Evolutionary conservation across 1,140 invertebrate species (phyloP).

Genomic region (Caenorhabditis brenneri): DNA sequence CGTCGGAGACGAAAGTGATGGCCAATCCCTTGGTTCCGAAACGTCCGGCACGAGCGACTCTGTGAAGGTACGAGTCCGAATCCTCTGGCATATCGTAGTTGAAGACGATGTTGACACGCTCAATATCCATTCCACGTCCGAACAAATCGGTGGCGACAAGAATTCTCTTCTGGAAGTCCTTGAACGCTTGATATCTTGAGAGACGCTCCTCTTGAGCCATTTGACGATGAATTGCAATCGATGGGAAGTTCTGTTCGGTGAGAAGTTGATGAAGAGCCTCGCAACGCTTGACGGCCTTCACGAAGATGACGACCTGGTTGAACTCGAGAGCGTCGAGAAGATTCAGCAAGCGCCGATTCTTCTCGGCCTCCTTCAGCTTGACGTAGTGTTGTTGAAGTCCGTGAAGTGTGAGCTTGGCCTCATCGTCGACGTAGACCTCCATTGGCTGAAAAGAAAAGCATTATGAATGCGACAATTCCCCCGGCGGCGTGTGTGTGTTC

Average conservation of each 20-base stretch:
- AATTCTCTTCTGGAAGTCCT: slow-evolving; percentile 98
- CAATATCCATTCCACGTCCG: slow-evolving; percentile 94
- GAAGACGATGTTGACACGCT: slow-evolving; percentile 97
- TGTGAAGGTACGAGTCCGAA: slow-evolving; percentile 97
- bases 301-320: slow-evolving; percentile 95
- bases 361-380: slow-evolving; percentile 99
- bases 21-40: slow-evolving; percentile 83
- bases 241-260: slow-evolving; percentile 98
- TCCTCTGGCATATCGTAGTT: slow-evolving; percentile 99
- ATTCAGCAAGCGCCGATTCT: slow-evolving; percentile 99
- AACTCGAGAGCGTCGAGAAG: slow-evolving; percentile 97
- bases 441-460: slow-evolving; percentile 80
- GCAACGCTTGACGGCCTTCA: slow-evolving; percentile 97
- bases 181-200: slow-evolving; percentile 95
- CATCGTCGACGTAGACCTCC: slow-evolving; percentile 99
- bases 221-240: slow-evolving; percentile 96
- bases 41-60: slow-evolving; percentile 84
- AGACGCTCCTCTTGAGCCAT: slow-evolving; percentile 96
- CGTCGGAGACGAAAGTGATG: slow-evolving; percentile 96
- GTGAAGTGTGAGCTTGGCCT: slow-evolving; percentile 97
- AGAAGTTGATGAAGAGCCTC: slow-evolving; percentile 93
- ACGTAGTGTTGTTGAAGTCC: slow-evolving; percentile 99
- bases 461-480: neutral
- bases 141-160: slow-evolving; percentile 98
- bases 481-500: neutral